Base-by-base conservation (phyloP, 2,113 vertebrate genomes). In the Pagrus major region DNA sequence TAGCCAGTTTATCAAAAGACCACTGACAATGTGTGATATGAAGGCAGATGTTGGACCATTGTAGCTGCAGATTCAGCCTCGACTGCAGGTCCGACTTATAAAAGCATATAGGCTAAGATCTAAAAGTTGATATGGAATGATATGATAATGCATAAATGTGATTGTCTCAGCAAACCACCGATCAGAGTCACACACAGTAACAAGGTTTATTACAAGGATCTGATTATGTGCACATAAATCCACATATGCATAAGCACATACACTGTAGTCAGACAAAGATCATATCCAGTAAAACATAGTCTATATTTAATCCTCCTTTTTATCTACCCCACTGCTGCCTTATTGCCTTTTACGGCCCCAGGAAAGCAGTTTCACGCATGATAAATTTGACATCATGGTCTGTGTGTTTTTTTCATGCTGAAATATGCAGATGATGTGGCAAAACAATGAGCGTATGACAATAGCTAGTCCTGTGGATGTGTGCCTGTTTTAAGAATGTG, bases 291-390 rank as follows among this genome's bases (percentile, higher is more conserved):
- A 9, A 76, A 83, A 64, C 39, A n/a, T 2, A 60, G 23, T 56
- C 35, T n/a, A 68, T 72, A 68, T 76, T 73, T 64, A 64, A 71
- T 75, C 59, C 33, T 18, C 35, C 52, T 51, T 70, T 66, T 78
- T 75, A 76, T 70, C 60, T 51, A 2, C 11, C 1, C 23, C 8
- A 1, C 33, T 56, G 51, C 49, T 44, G 47, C 84, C 35, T 20
- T 55, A 1, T 46, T 64, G 46, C 64, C 16, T 78, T 74, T 76
- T 42, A 73, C 29, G 61, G 58, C 42, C 55, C 25, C 4, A 2
- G 29, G 25, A 49, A 76, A 69, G 59, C 35, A 25, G 31, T 76
- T 77, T 71, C 65, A 75, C 15, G 71, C 76, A 33, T 81, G 66
- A 77, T 71, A 11, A 29, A 63, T 76, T 76, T 74, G 35, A 71